phyloP scores from a whole-genome alignment of 1,140 invertebrate species.

The Nasonia vitripennis region DNA sequence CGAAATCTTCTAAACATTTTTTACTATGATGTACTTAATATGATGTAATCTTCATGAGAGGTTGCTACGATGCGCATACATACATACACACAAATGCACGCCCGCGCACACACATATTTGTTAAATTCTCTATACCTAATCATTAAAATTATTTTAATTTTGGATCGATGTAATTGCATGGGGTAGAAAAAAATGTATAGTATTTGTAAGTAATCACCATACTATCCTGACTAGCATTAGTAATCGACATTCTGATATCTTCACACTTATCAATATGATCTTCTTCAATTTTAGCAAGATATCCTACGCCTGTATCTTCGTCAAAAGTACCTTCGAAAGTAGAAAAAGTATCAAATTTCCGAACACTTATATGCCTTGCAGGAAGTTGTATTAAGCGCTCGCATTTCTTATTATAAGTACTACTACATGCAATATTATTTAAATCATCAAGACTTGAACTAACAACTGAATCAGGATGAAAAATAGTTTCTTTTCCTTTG shows the following conservation, averaged over 20 bases:
- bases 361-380: constrained; percentile 68
- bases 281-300: constrained; percentile 65
- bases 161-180: background rate
- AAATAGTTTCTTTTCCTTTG: background rate
- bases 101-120: too few relatives aligned
- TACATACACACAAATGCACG: too few relatives aligned
- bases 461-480: background rate
- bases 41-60: too few relatives aligned
- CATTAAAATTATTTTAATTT: too few relatives aligned
- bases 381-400: background rate
- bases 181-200: background rate
- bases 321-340: constrained; percentile 69
- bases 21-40: too few relatives aligned
- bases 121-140: too few relatives aligned
- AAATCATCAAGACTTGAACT: background rate
- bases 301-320: constrained; percentile 66
- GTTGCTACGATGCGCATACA: too few relatives aligned
- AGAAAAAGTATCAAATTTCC: constrained; percentile 69
- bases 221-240: background rate
- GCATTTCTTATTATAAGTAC: background rate
- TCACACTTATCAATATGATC: constrained; percentile 61
- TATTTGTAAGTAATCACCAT: constrained; percentile 11
- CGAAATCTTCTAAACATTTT: too few relatives aligned
- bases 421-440: background rate
- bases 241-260: constrained; percentile 21